Conservation (phyloP, 2,113 vertebrate species). For the Sinosuthora webbiana region DNA sequence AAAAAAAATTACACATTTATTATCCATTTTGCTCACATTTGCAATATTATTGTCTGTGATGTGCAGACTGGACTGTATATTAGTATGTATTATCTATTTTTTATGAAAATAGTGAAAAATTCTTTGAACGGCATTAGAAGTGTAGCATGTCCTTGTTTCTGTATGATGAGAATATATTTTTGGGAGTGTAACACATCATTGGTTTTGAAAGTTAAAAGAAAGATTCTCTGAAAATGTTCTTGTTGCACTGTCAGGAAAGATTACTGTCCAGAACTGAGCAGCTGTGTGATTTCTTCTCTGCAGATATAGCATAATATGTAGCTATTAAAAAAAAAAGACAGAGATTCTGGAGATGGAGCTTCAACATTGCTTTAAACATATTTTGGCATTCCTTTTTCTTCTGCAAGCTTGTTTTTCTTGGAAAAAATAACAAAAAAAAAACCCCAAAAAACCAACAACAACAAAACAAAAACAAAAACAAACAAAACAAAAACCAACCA, state of each 20-base stretch:
- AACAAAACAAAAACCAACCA: too few species aligned
- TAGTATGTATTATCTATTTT: neutral
- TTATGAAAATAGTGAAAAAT: neutral
- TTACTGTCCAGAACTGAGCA: constrained; percentile 6
- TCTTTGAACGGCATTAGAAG: neutral
- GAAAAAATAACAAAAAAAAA: too few species aligned
- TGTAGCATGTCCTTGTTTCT: neutral
- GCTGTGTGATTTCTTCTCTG: neutral
- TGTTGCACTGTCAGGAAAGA: neutral
- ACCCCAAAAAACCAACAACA: too few species aligned
- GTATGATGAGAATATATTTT: neutral
- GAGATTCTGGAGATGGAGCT: neutral
- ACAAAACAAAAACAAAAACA: neutral
- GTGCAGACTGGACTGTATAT: neutral
- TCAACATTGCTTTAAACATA: neutral
- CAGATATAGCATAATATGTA: neutral
- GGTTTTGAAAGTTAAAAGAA: neutral
- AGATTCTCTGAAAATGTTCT: neutral
- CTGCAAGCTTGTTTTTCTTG: neutral
- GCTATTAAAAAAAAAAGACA: neutral
- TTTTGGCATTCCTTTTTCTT: neutral
- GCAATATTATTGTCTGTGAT: neutral
- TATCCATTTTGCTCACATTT: neutral
- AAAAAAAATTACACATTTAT: neutral
- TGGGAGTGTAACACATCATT: neutral